These are phyloP conservation scores for Tiphia femorata DNA, from an alignment of 2,888 invertebrate genomes.

Conservation along the genomic window DNA sequence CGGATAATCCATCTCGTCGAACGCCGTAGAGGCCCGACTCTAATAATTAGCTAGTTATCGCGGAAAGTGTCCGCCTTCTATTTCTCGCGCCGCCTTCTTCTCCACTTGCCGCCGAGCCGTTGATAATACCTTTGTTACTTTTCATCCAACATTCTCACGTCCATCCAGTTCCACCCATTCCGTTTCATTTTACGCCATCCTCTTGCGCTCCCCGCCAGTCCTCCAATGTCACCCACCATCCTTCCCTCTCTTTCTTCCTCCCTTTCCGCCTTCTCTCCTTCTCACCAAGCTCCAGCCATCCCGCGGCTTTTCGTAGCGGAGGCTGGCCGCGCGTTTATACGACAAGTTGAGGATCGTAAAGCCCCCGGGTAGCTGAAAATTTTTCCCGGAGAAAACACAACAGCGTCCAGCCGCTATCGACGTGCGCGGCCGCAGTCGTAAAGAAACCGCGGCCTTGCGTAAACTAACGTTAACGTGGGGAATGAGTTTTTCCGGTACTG, in stretches of 20 bases:
- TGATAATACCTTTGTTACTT: no score
- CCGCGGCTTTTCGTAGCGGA: conserved; percentile 11
- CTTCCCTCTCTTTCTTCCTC: not conserved
- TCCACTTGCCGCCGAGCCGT: no score
- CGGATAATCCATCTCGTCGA: no score
- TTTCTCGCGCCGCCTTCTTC: no score
- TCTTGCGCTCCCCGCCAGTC: no score
- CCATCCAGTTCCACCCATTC: no score
- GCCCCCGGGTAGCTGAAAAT: conserved; percentile 45
- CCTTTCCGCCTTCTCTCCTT: not conserved
- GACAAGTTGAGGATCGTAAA: conserved; percentile 53
- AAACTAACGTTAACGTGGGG: conserved; percentile 51
- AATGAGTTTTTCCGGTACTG: conserved; percentile 1
- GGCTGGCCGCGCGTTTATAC: conserved; percentile 36
- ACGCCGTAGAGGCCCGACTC: no score
- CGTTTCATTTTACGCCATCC: no score
- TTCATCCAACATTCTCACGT: no score
- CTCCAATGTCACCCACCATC: no score
- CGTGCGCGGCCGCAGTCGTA: conserved; percentile 53
- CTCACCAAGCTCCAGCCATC: not conserved
- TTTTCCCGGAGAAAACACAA: conserved; percentile 42
- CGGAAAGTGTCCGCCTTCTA: no score
- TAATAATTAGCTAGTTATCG: no score
- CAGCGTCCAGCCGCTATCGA: conserved; percentile 49
- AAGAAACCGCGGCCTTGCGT: conserved; percentile 57